Base-by-base conservation (phyloP, 1,140 invertebrate species). In the Drosophila aff. region DNA sequence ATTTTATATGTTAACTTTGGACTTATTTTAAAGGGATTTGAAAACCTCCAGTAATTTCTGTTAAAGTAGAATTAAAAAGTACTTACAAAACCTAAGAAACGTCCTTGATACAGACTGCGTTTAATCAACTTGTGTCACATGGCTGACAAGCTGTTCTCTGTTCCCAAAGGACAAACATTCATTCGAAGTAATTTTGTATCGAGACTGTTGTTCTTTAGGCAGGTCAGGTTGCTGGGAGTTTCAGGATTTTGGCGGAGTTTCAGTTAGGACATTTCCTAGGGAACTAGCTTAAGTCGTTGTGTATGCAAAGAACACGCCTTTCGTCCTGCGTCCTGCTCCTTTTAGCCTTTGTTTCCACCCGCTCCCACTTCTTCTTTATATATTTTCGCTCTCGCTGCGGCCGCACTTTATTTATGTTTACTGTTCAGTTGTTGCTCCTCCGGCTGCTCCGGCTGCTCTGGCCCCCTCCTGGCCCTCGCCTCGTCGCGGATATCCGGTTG, bases 401-500 rank as follows among this genome's bases (percentile, higher is more conserved):
- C 53, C 46, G 46, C 50, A 76, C 59, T 84, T 78, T 84, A 69
- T 81, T 84, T 84, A 85, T 85, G 73, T 81, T 81, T 73, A 65
- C 79, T 78, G 53, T 65, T 50, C 41, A 62, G 44, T 57, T 66
- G 38, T 58, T 47, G 38, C 41, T 74, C 55, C 38, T 41, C 44
- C n/a, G 33, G 52, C 33, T 36, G 21, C 44, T 36, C 33, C 2
- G 10, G 52, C 33, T 36, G 21, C 44, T 36, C 33, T 1, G 10
- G 36, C 38, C 4, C 15, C 18, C 36, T 26, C 28, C 40, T 31
- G 13, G 36, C 33, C 49, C 31, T 55, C 31, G 38, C 64, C 62
- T 67, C 47, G 67, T 64, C 64, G 50, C 64, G 55, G 83, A 84
- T 81, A 83, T 84, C 74, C 78, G 82, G 60, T 83, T 82, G 61